Evolutionary conservation across 2,888 invertebrate genomes (phyloP), one percentile per base, ranked within the genome.

Genomic region (Pollenia angustigena): DNA sequence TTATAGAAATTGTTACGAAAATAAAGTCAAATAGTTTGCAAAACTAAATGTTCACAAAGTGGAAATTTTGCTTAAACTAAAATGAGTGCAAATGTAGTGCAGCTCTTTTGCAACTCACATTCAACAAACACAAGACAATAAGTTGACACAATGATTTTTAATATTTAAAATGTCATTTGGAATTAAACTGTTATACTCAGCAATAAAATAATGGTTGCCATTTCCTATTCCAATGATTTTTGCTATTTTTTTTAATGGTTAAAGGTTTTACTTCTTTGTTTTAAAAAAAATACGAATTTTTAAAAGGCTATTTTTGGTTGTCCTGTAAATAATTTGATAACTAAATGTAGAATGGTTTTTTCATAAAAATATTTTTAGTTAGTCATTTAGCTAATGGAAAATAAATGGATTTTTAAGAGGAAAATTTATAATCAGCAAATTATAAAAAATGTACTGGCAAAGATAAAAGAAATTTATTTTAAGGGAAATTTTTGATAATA

Each of bases 1-100:
- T 12, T 46, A 23, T n/a, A 46, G 8, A 79, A 44, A 50, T 71
- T 68, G 58, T 79, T 69, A 50, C 58, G 42, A 18, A 69, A 71
- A 79, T 69, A 69, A 76, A 78, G 62, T 83, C 56, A 82, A 82
- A 82, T 72, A 72, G 56, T 72, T 78, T 56, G 23, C 10, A 32
- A 74, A 74, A 79, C 60, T 58, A 79, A 79, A 76, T 66, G 76
- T 32, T 62, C 18, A 48, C 69, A 74, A 52, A 71, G 74, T 85
- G 69, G 50, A 68, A 79, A 54, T 56, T 18, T 50, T 58, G 74
- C 42, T n/a, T 11, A 50, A 50, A 66, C 23, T 46, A 18, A 23
- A 23, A 56, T 9, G 44, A 52, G 14, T 79, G 23, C 44, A 23
- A 9, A n/a, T 56, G 50, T 9, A 52, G 60, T 64, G 62, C 18